Evolutionary conservation across 2,113 vertebrate genomes (phyloP).

Genomic region (Zosterops pallidus): DNA sequence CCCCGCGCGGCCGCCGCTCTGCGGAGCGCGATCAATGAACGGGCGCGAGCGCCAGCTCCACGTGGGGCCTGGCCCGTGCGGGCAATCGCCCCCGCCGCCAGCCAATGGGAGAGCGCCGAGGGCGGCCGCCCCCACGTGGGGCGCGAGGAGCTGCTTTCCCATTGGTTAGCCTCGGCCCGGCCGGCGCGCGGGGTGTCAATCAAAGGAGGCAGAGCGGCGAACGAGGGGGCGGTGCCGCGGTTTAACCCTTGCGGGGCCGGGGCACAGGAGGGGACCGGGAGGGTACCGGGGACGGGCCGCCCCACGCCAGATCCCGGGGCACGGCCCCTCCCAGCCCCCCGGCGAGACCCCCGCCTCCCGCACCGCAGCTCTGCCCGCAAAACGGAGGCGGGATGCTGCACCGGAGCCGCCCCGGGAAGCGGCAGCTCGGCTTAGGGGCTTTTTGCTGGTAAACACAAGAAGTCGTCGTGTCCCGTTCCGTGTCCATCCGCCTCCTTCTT

Average conservation of each 20-base stretch:
- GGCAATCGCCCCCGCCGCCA: not conserved
- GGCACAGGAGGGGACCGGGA: not conserved
- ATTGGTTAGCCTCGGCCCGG: not conserved
- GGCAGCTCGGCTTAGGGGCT: not conserved
- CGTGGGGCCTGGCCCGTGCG: constrained; percentile 67
- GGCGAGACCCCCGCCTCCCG: not conserved
- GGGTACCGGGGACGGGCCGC: not conserved
- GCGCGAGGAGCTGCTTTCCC: rapidly evolving
- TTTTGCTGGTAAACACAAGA: not conserved
- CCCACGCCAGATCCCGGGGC: not conserved
- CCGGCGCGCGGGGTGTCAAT: constrained; percentile 40
- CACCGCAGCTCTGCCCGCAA: not conserved
- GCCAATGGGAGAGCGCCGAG: constrained; percentile 25
- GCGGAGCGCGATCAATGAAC: constrained; percentile 62
- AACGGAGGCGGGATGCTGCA: not conserved
- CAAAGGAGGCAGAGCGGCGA: not conserved
- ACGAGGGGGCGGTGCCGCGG: not conserved
- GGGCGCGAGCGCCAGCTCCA: constrained; percentile 63
- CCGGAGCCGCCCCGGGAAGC: not conserved
- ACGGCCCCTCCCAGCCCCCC: not conserved
- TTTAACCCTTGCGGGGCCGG: not conserved
- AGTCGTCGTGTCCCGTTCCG: not conserved
- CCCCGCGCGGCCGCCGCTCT: not conserved
- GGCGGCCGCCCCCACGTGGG: constrained; percentile 39
- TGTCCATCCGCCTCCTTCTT: not conserved